phyloP scores from a whole-genome alignment of 2,888 invertebrate genomes.

The Empis livida region DNA sequence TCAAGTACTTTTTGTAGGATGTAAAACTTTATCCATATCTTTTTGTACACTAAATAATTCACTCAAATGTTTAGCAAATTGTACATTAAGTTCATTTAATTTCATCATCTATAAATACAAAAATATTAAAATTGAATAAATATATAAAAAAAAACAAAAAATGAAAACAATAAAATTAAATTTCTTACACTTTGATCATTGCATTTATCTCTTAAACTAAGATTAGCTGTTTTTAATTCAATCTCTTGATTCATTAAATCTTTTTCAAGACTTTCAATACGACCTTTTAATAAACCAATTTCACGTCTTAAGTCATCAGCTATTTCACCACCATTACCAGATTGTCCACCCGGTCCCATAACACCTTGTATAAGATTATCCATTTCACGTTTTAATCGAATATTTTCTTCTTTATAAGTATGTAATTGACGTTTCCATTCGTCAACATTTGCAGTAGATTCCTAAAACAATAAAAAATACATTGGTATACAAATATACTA shows the following conservation, averaged over 20 bases:
- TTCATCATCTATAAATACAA: slow-evolving; percentile 25
- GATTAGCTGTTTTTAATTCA: slow-evolving; percentile 51
- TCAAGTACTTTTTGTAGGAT: slow-evolving; percentile 35
- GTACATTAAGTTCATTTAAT: slow-evolving; percentile 28
- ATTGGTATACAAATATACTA: not conserved
- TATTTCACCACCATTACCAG: slow-evolving; percentile 49
- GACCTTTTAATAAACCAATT: slow-evolving; percentile 56
- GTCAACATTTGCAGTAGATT: slow-evolving; percentile 92
- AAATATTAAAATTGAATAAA: not conserved
- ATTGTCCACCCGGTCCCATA: slow-evolving; percentile 32
- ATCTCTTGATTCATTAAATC: slow-evolving; percentile 74
- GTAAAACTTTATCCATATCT: slow-evolving; percentile 36
- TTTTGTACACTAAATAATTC: slow-evolving; percentile 33
- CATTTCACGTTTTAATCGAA: slow-evolving; percentile 63
- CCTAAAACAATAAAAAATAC: slow-evolving; percentile 22
- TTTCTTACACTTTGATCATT: slow-evolving; percentile 62
- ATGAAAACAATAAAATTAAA: not conserved
- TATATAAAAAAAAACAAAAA: not conserved
- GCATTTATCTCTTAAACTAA: slow-evolving; percentile 32
- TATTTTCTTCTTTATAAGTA: slow-evolving; percentile 82
- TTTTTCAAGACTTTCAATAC: slow-evolving; percentile 69
- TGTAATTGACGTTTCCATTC: slow-evolving; percentile 97
- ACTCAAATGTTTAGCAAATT: slow-evolving; percentile 32
- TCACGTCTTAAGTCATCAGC: slow-evolving; percentile 66
- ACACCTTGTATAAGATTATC: slow-evolving; percentile 57